Evolutionary conservation across 2,888 invertebrate genomes (phyloP).

Genomic region (Notodonta ziczac): DNA sequence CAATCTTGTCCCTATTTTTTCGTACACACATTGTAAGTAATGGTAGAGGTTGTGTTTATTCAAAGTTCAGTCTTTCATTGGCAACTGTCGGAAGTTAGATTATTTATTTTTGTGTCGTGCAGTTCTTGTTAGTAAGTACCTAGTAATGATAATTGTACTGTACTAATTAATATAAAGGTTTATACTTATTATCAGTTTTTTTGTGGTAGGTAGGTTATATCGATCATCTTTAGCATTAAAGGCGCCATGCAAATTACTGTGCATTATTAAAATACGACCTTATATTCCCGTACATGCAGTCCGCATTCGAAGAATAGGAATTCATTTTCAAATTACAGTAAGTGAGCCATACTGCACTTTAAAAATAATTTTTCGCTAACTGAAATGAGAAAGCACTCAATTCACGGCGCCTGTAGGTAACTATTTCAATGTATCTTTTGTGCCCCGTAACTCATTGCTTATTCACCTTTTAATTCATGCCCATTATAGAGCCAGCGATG

Average conservation of each 20-base stretch:
- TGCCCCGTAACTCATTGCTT: not conserved
- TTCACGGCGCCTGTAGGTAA: not conserved
- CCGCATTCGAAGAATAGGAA: no score
- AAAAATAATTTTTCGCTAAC: not conserved
- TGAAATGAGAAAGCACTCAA: not conserved
- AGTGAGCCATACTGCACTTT: no score
- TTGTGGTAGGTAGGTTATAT: no score
- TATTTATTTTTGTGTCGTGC: not conserved
- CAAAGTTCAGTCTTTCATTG: slow-evolving; percentile 1
- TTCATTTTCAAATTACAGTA: no score
- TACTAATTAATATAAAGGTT: no score
- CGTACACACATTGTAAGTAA: slow-evolving; percentile 3
- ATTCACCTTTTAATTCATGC: slow-evolving; percentile 2
- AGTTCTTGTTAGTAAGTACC: not conserved
- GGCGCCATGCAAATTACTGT: no score
- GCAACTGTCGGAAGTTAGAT: not conserved
- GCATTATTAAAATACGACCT: no score
- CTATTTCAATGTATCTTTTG: slow-evolving; percentile 3
- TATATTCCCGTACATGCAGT: no score
- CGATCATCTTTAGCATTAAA: no score
- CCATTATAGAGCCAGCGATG: not conserved
- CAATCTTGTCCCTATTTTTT: slow-evolving; percentile 1
- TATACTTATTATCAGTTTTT: no score
- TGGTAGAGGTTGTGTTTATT: not conserved
- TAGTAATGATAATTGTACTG: not conserved